Evolutionary conservation across 1,140 invertebrate species (phyloP), one percentile per base, ranked within the genome.

Genomic region (Bombus fervidus): DNA sequence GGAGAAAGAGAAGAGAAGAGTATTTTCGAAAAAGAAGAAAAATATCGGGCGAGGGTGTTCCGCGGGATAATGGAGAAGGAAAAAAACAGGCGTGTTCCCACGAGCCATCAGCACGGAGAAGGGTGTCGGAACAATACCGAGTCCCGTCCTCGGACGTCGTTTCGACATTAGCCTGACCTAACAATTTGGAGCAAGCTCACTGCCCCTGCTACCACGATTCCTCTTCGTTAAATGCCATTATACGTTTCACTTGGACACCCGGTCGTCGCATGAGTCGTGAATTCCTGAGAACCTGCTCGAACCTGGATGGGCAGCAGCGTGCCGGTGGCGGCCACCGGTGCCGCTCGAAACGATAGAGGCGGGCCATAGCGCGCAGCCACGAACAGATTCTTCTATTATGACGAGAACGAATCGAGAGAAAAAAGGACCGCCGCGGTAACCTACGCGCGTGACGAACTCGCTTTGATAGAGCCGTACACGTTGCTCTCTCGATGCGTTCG

Each of bases 181-280:
- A 87, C 89, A 94, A 94, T 93, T 94, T 93, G 86, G 90, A 89
- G 83, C 83, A 87, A 87, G 87, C 89, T 87, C 91, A 86, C 86
- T 71, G 79, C 57, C 78, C 57, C 81, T 64, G 82, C 59, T 83
- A 84, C 88, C 89, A 82, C 85, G 88, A 90, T 80, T 89, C 91
- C 87, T 89, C 86, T 90, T 91, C 91, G 92, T 92, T 93, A 93
- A 94, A 94, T 93, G 91, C 92, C 93, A 94, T 95, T 94, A 94
- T 94, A 93, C 89, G 91, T 94, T 94, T 94, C 93, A 94, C 90
- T 93, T 91, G 90, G 87, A 92, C 93, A 92, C 91, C 91, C 91
- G 90, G 77, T 91, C 91, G 87, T 87, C 92, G 92, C 92, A 93
- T 94, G 92, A 94, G 93, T 93, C 90, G 93, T 93, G 89, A 93